phyloP scores from a whole-genome alignment of 2,797 vertebrate genomes.

The Tolypeutes matacus region DNA sequence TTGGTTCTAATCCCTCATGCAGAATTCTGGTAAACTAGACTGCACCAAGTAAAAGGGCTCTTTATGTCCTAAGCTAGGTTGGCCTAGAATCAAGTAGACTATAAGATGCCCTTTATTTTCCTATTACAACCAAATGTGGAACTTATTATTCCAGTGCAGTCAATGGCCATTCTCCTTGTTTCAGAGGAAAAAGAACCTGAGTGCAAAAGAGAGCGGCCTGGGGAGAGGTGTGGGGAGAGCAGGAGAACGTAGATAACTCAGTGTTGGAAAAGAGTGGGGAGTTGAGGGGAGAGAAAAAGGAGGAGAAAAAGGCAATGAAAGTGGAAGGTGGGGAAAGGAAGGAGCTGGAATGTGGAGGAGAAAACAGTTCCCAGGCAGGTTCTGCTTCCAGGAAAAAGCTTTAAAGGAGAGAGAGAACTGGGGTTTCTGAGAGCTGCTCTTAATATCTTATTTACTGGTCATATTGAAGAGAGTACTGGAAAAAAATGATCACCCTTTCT shows the following conservation, averaged over 20 bases:
- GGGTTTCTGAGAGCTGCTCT: neutral
- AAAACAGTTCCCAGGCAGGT: neutral
- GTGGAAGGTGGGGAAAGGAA: neutral
- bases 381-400: neutral
- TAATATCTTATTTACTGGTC: neutral
- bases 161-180: neutral
- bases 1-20: neutral
- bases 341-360: neutral
- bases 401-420: neutral
- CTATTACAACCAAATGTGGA: neutral
- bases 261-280: neutral
- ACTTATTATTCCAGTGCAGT: neutral
- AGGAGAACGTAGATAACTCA: neutral
- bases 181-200: neutral
- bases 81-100: neutral
- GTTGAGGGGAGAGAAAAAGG: neutral
- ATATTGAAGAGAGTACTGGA: neutral
- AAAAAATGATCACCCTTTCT: neutral
- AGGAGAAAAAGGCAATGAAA: neutral
- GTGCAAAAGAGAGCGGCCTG: neutral
- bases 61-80: neutral
- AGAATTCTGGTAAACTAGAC: neutral
- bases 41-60: neutral
- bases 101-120: conserved; percentile 5
- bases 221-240: neutral